phyloP scores from a whole-genome alignment of 2,888 invertebrate species.

The Mactromeris polynyma region DNA sequence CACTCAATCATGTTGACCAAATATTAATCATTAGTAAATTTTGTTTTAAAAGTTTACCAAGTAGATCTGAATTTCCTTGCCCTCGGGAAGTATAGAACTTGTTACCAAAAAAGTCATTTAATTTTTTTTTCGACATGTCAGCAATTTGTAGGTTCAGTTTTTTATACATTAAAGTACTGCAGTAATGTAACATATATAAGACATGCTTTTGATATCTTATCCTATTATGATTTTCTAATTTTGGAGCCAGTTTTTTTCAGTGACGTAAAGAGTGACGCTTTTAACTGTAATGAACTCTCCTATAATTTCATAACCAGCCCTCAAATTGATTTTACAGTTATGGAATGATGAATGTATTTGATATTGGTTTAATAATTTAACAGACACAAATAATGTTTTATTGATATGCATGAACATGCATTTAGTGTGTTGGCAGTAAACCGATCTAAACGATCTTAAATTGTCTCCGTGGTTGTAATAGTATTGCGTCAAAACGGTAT shows the following conservation, averaged over 20 bases:
- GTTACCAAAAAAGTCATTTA: no score
- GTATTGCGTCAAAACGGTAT: not conserved
- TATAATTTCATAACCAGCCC: not conserved
- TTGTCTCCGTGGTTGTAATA: not conserved
- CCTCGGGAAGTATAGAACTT: no score
- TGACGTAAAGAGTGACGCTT: not conserved
- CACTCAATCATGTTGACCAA: no score
- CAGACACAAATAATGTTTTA: not conserved
- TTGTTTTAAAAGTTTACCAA: no score
- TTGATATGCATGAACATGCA: slow-evolving; percentile 6
- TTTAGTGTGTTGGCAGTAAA: not conserved
- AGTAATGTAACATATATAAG: not conserved
- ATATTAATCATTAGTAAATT: no score
- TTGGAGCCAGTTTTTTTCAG: not conserved
- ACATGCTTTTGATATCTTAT: not conserved
- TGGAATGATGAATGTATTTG: not conserved
- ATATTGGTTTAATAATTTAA: not conserved
- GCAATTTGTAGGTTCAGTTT: not conserved
- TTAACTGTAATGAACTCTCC: slow-evolving; percentile 8
- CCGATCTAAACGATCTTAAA: not conserved
- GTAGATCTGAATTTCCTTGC: no score
- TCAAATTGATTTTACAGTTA: not conserved
- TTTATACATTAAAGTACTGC: not conserved
- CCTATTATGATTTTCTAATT: not conserved
- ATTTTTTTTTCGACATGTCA: not conserved